phyloP scores from a whole-genome alignment of 2,888 invertebrate genomes.

The Pristionchus fissidentatus region DNA sequence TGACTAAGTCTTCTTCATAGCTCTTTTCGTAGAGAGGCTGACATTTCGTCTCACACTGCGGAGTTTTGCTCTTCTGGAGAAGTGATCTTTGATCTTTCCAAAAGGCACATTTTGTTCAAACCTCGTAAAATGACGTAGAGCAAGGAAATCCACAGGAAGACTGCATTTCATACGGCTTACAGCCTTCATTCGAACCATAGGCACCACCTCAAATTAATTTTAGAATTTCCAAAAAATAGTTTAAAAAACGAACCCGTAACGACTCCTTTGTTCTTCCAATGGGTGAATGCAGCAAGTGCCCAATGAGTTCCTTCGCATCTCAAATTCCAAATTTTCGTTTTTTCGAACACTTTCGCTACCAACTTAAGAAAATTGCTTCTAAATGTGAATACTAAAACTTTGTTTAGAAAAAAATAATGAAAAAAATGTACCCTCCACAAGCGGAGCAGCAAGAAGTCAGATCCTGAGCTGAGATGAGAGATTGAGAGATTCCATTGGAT shows the following conservation, averaged over 20 bases:
- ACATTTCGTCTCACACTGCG: constrained; percentile 31
- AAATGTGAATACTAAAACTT: too few relatives aligned
- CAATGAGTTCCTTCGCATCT: constrained; percentile 64
- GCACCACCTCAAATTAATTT: constrained; percentile 34
- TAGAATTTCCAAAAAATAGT: background rate
- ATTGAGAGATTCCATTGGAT: constrained; percentile 72
- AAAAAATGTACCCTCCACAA: constrained; percentile 75
- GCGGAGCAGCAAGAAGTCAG: constrained; percentile 75
- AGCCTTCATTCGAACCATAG: constrained; percentile 43
- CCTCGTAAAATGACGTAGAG: constrained; percentile 18
- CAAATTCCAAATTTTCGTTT: background rate
- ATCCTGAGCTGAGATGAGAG: constrained; percentile 76
- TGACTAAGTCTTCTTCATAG: constrained; percentile 38
- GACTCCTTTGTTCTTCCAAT: constrained; percentile 63
- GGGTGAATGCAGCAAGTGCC: constrained; percentile 60
- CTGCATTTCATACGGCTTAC: constrained; percentile 8
- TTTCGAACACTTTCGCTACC: background rate
- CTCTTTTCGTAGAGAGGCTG: constrained; percentile 38
- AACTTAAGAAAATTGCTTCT: too few relatives aligned
- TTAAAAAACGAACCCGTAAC: constrained; percentile 49
- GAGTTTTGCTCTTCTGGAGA: constrained; percentile 32
- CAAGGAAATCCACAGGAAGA: constrained; percentile 41
- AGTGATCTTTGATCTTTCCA: background rate
- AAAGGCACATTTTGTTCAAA: background rate
- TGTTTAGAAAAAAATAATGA: too few relatives aligned